Evolutionary conservation across 2,888 invertebrate species (phyloP).

Genomic region (Sinohyriopsis cumingii): DNA sequence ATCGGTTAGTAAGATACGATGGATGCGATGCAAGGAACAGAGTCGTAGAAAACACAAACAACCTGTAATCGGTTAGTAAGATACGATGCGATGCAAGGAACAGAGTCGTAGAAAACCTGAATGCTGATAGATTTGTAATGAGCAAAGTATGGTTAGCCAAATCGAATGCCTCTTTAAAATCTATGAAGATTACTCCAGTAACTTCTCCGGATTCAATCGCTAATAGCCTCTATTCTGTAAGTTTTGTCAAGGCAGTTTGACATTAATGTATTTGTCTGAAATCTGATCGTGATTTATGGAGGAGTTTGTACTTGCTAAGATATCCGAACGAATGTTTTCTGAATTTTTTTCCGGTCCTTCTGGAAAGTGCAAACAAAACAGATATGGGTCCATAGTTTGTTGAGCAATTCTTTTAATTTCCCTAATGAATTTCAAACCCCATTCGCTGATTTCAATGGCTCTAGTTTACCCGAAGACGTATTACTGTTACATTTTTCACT

Average conservation of each 20-base stretch:
- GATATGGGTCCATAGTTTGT: not conserved
- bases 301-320: not conserved
- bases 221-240: not conserved
- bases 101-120: not conserved
- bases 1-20: no score
- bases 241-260: constrained; percentile 3
- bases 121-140: not conserved
- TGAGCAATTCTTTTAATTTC: no score
- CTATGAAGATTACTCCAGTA: not conserved
- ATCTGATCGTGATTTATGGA: not conserved
- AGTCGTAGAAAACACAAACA: no score
- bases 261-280: constrained; percentile 4
- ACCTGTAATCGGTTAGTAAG: no score
- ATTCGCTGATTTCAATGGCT: no score
- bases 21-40: no score
- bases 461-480: no score
- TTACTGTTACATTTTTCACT: no score
- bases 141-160: not conserved
- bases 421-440: no score
- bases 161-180: constrained; percentile 1
- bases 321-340: not conserved
- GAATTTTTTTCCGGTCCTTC: not conserved
- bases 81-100: no score
- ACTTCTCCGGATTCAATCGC: not conserved
- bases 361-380: not conserved